Base-by-base conservation (phyloP, 2,797 vertebrate genomes). In the Rhodeus uyekii region DNA sequence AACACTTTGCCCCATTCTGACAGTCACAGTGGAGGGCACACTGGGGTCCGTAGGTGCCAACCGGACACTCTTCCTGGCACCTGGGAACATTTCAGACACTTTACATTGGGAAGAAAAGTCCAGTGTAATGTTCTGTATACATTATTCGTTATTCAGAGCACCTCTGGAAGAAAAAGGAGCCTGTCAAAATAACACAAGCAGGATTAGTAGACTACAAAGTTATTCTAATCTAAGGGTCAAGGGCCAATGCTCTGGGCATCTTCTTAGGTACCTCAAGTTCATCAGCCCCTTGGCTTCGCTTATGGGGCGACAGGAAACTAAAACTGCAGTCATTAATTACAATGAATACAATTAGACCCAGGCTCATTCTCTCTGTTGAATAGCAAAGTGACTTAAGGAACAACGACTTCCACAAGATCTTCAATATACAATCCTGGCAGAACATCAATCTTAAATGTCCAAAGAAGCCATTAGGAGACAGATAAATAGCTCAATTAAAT, bases 11-110 rank as follows among this genome's bases (percentile, higher is more conserved):
- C 24, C 97, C 95, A 0, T 99, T 99, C 85, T 95, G 96, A 87
- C 98, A 99, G 92, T 97, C 96, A 1, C 98, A 99, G 84, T 82
- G 94, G 42, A 97, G 96, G 0, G 95, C 89, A 83, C 98, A 99
- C 90, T 96, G 96, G 32, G 95, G 96, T 78, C 98, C 98, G 0
- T 96, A 99, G 0, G 95, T 98, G 73, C 98, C 98, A 0, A 98
- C 91, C 9, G 97, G 97, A 88, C 98, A 99, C 88, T 99, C 98
- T 82, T 99, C 97, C 86, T 99, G 98, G 90, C 98, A 99, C 92
- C 98, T 99, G 92, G 22, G 50, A 79, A 83, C 65, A 81, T 85
- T 36, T 84, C 48, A 74, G 24, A 87, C 19, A 79, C n/a, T 29
- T 84, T 82, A 72, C n/a, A 75, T 14, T 82, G 27, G 29, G 14